These are phyloP conservation scores for Fulica atra DNA, from an alignment of 2,113 vertebrate genomes.

Conservation along the genomic window DNA sequence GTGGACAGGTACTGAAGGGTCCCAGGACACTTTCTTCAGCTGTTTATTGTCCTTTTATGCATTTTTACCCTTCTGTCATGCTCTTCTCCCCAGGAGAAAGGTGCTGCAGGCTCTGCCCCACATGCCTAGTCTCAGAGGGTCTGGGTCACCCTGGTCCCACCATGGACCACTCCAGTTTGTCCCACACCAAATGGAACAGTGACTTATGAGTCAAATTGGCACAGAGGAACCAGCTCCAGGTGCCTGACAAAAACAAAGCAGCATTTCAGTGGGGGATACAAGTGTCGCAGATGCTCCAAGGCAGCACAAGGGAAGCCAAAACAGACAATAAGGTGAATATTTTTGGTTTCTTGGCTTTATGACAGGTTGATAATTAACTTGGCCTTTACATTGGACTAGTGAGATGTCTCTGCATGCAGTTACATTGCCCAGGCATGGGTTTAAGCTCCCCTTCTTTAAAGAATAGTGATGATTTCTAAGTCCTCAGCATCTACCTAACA, in stretches of 20 bases:
- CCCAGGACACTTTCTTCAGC: neutral
- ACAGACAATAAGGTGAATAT: neutral
- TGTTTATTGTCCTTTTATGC: neutral
- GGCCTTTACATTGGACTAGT: neutral
- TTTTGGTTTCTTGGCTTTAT: neutral
- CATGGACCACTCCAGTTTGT: fast-evolving
- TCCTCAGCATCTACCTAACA: neutral
- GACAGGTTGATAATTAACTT: neutral
- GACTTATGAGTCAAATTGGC: fast-evolving
- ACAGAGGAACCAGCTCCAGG: neutral
- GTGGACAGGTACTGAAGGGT: neutral
- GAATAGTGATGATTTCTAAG: neutral
- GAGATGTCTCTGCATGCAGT: neutral
- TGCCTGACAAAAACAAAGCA: neutral
- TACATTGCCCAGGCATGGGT: fast-evolving
- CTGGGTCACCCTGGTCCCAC: fast-evolving
- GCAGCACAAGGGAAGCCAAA: neutral
- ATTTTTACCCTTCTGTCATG: neutral
- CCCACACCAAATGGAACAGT: neutral
- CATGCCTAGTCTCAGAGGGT: fast-evolving
- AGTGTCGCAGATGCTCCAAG: neutral
- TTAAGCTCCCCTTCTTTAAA: neutral
- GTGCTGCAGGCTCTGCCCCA: neutral
- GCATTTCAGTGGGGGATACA: neutral
- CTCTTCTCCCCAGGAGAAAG: neutral